Base-by-base conservation (phyloP, 2,797 vertebrate genomes). In the Alcedo atthis region DNA sequence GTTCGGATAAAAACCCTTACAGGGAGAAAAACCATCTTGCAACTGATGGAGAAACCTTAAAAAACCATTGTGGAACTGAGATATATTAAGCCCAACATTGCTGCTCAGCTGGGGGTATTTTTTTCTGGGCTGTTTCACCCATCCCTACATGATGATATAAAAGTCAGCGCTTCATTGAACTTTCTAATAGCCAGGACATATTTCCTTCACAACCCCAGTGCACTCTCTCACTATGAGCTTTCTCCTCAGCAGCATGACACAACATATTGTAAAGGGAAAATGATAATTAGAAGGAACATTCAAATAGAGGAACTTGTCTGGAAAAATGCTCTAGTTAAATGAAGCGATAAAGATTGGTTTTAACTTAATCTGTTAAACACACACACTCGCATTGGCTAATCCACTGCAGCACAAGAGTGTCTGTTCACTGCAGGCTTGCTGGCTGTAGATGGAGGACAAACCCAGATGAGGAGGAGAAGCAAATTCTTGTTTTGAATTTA, bases 241-340 rank as follows among this genome's bases (percentile, higher is more conserved):
- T 92, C 94, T 96, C 95, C 94, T 95, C 66, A 93, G 92, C 95
- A 97, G 95, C 91, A 92, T 91, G 90, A 91, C 94, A 96, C 94
- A 97, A 96, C 96, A 96, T 92, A 97, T 96, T 97, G 96, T 95
- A 96, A 96, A 96, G 96, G 91, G 95, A 96, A 97, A 97, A 97
- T 97, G 97, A 92, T 97, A 97, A 97, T 98, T 97, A 97, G 97
- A 96, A 96, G 92, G 94, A 97, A 96, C 71, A 86, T 96, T 96
- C 81, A 79, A 96, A 89, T 91, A 93, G 95, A 90, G 92, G 95
- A 98, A 95, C 95, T 97, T 97, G 95, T 53, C 93, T 98, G 95
- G 97, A 97, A 98, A 98, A 97, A 96, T 70, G 92, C 95, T 96
- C 97, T 94, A 96, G 96, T 96, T 96, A 97, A 98, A 97, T 57